Conservation (phyloP, 2,888 invertebrate species). For the Tiliacea citrago region DNA sequence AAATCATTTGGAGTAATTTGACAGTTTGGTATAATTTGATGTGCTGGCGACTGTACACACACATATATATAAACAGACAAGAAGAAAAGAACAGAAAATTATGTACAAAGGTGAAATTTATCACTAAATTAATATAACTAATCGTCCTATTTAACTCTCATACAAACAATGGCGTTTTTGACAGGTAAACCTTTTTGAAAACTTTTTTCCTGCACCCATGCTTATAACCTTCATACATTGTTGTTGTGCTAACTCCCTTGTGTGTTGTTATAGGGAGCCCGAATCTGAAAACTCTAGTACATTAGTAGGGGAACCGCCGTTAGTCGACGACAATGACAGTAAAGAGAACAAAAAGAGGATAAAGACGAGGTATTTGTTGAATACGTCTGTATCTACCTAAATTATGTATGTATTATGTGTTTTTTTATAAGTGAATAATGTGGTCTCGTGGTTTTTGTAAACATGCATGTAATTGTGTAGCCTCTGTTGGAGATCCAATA, state of each 20-base stretch:
- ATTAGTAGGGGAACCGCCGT: constrained; percentile 84
- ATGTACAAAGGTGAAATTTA: too few species aligned
- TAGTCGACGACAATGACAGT: constrained; percentile 79
- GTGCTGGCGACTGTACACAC: too few species aligned
- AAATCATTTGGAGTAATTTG: too few species aligned
- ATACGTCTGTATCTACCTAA: too few species aligned
- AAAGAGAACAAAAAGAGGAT: constrained; percentile 84
- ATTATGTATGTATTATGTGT: too few species aligned
- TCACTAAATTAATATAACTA: neutral
- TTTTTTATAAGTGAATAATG: too few species aligned
- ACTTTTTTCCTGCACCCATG: neutral
- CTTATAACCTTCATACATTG: constrained; percentile 21
- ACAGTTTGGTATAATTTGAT: too few species aligned
- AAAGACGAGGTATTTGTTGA: constrained; percentile 81
- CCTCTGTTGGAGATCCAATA: too few species aligned
- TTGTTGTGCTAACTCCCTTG: constrained; percentile 38
- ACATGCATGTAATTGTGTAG: too few species aligned
- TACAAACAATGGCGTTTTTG: neutral
- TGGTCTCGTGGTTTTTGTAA: too few species aligned
- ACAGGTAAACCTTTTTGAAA: neutral
- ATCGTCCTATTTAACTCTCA: neutral
- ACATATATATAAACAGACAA: too few species aligned
- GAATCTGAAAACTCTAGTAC: constrained; percentile 86
- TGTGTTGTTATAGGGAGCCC: constrained; percentile 74
- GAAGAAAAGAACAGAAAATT: too few species aligned